Evolutionary conservation across 1,140 invertebrate genomes (phyloP).

Genomic region (Macrostomum lignano): DNA sequence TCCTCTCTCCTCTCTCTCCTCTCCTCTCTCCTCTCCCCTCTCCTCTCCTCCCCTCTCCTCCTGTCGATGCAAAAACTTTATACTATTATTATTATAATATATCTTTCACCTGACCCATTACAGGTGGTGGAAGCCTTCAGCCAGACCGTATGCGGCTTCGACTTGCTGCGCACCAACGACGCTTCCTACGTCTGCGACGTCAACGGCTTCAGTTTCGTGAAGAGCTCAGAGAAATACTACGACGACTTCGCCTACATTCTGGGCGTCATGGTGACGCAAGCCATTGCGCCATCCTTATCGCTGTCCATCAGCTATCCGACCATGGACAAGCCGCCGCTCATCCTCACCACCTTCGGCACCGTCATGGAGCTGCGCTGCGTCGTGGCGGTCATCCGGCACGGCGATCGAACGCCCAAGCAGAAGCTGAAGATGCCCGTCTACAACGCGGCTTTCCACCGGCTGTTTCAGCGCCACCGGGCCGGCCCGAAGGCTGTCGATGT

Average conservation of each 20-base stretch:
- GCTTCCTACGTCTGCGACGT: constrained; percentile 97
- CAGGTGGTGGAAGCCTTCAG: constrained; percentile 35
- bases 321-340: neutral
- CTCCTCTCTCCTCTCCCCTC: neutral
- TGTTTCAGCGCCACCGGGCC: constrained; percentile 87
- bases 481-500: constrained; percentile 76
- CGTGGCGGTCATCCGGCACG: constrained; percentile 86
- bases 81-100: too few relatives aligned
- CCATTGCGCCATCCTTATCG: constrained; percentile 4
- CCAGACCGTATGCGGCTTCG: constrained; percentile 97
- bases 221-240: constrained; percentile 97
- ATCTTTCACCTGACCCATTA: too few relatives aligned
- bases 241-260: constrained; percentile 95
- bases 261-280: constrained; percentile 18
- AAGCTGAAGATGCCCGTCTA: constrained; percentile 60
- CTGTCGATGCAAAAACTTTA: too few relatives aligned
- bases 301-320: neutral
- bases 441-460: constrained; percentile 86
- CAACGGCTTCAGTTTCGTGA: constrained; percentile 98
- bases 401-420: constrained; percentile 92
- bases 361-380: constrained; percentile 83
- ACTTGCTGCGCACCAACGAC: constrained; percentile 78
- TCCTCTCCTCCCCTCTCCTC: too few relatives aligned
- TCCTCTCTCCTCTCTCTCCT: too few relatives aligned
- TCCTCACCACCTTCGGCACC: constrained; percentile 19